Evolutionary conservation across 2,888 invertebrate genomes (phyloP).

Genomic region (Melieria crassipennis): DNA sequence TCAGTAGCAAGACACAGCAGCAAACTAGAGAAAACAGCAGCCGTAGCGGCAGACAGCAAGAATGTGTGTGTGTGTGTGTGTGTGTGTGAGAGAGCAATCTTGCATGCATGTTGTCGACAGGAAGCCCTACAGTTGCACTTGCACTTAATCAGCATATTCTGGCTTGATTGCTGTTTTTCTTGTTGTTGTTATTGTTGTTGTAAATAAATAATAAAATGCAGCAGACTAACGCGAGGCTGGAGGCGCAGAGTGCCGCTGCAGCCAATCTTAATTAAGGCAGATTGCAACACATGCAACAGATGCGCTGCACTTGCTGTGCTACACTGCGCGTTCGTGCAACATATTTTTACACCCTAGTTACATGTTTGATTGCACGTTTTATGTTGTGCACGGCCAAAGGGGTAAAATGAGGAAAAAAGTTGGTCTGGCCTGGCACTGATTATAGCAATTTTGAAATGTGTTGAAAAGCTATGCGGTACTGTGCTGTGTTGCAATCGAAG

Average conservation of each 20-base stretch:
- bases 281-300: constrained; percentile 36
- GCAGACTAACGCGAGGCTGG: not conserved
- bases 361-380: constrained; percentile 30
- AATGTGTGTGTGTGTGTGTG: not conserved
- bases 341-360: constrained; percentile 35
- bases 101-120: not conserved
- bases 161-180: too few relatives aligned
- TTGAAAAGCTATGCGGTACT: too few relatives aligned
- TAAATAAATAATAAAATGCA: constrained; percentile 19
- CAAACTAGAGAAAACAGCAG: not conserved
- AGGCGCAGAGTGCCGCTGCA: not conserved
- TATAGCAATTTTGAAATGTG: too few relatives aligned
- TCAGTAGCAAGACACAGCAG: constrained; percentile 1
- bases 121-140: not conserved
- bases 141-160: too few relatives aligned
- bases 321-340: constrained; percentile 11
- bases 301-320: constrained; percentile 31
- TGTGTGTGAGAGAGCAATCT: too few relatives aligned
- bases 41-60: too few relatives aligned
- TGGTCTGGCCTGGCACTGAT: too few relatives aligned
- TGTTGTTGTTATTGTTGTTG: constrained; percentile 10
- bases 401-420: too few relatives aligned
- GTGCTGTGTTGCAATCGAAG: too few relatives aligned
- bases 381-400: not conserved
- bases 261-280: constrained; percentile 28